Evolutionary conservation across 53 echinoderm and acorn worm species (phyloP).

Genomic region (Holothuria scabra): DNA sequence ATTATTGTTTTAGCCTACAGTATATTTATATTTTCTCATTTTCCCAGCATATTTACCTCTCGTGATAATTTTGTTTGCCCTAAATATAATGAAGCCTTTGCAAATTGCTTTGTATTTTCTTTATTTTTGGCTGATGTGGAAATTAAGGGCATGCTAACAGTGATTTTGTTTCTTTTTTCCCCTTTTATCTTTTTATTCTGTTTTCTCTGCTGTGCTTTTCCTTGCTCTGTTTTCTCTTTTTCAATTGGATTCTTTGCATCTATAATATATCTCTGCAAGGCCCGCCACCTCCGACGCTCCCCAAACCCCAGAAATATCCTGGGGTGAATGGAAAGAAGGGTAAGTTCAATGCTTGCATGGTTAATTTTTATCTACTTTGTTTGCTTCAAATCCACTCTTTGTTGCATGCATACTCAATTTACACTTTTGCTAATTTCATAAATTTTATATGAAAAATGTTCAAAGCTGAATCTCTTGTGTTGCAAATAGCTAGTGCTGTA

Average conservation of each 20-base stretch:
- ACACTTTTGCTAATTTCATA: too few species aligned
- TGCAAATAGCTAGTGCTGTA: too few species aligned
- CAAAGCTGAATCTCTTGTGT: too few species aligned
- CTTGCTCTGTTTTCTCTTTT: constrained; percentile 27
- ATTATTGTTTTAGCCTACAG: too few species aligned
- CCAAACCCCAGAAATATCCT: constrained; percentile 74
- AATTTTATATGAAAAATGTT: too few species aligned
- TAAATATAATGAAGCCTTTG: too few species aligned
- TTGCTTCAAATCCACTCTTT: not conserved
- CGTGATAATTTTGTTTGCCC: too few species aligned
- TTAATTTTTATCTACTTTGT: too few species aligned
- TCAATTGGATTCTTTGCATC: constrained; percentile 12
- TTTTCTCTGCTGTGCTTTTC: constrained; percentile 47
- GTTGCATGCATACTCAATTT: too few species aligned
- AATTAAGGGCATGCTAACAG: not conserved
- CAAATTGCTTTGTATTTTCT: too few species aligned
- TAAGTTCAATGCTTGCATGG: not conserved
- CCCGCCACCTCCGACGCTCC: constrained; percentile 80
- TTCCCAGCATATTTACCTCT: too few species aligned
- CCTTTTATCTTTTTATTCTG: not conserved
- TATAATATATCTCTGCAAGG: constrained; percentile 58
- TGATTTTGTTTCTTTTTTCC: constrained; percentile 1
- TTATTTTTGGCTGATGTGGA: not conserved
- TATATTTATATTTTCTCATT: too few species aligned
- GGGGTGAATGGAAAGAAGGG: constrained; percentile 6